A percentile compares a stretch with the other conserved stretches of the same genome.
These are phyloP conservation scores for Maniola jurtina DNA, from an alignment of 1,140 invertebrate genomes.

Conservation along the genomic window DNA sequence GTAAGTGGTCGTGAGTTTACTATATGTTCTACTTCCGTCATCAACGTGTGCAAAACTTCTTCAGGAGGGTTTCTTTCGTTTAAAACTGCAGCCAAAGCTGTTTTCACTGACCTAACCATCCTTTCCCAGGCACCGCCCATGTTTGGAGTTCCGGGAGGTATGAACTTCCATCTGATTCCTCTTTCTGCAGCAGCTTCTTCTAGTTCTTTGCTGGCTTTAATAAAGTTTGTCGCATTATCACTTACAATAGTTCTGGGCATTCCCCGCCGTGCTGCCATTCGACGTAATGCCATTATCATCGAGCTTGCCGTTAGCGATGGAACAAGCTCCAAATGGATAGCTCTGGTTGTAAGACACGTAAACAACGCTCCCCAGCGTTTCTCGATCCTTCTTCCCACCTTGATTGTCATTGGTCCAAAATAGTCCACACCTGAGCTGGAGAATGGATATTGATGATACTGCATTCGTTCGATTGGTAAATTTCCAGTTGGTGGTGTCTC, in stretches of 20 bases:
- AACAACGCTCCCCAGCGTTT: conserved; percentile 43
- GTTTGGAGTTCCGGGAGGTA: conserved; percentile 41
- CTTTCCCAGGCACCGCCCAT: conserved; percentile 6
- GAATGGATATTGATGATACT: conserved; percentile 25
- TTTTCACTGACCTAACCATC: not conserved
- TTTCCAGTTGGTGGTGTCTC: conserved; percentile 15
- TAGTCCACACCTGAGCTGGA: conserved; percentile 36
- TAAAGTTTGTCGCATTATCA: conserved; percentile 17
- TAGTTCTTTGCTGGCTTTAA: not conserved
- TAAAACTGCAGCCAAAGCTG: not conserved
- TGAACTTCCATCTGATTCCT: conserved; percentile 52
- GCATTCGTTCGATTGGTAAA: conserved; percentile 20
- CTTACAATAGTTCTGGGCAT: not conserved
- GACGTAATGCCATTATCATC: conserved; percentile 2
- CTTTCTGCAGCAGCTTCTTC: conserved; percentile 9
- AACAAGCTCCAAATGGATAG: conserved; percentile 37
- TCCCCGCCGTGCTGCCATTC: conserved; percentile 2
- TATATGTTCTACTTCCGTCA: conserved; percentile 1
- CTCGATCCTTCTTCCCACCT: conserved; percentile 21
- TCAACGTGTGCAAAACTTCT: not conserved
- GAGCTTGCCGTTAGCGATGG: not conserved
- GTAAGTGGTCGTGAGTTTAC: not conserved
- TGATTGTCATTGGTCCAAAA: conserved; percentile 38
- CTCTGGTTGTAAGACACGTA: conserved; percentile 38
- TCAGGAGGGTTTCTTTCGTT: not conserved